A percentile compares a stretch with the other conserved stretches of the same genome.
phyloP scores from a whole-genome alignment of 2,113 vertebrate species.

The Zeus faber region DNA sequence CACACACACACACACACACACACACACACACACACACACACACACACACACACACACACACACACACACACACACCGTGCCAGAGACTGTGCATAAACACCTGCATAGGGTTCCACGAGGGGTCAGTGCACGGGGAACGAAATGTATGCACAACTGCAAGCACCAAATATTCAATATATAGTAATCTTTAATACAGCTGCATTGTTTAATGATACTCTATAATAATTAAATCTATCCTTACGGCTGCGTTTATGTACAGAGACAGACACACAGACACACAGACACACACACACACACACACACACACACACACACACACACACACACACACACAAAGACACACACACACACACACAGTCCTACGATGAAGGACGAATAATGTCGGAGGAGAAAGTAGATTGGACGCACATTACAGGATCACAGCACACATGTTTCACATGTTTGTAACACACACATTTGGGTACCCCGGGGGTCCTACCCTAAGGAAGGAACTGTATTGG shows the following conservation, averaged over 20 bases:
- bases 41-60: conserved; percentile 12
- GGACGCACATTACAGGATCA: conserved; percentile 28
- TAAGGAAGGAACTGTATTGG: too few species aligned
- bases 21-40: conserved; percentile 18
- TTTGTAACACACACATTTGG: neutral
- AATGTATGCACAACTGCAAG: conserved; percentile 51
- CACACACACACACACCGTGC: conserved; percentile 12
- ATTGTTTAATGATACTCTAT: conserved; percentile 32
- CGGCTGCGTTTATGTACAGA: conserved; percentile 9
- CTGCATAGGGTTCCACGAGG: conserved; percentile 13
- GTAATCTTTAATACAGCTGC: conserved; percentile 41
- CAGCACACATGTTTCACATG: conserved; percentile 26
- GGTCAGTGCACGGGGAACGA: conserved; percentile 34
- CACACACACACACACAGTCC: neutral
- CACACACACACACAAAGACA: neutral
- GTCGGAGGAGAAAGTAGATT: conserved; percentile 19
- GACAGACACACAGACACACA: neutral
- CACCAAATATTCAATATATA: conserved; percentile 46
- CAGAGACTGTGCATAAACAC: conserved; percentile 5
- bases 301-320: conserved; percentile 9
- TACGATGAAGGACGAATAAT: too few species aligned
- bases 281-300: neutral
- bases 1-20: conserved; percentile 19
- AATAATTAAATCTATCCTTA: conserved; percentile 47
- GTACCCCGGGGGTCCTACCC: too few species aligned